Base-by-base conservation (phyloP, 2,888 invertebrate species). In the Sussaba pulchella region DNA sequence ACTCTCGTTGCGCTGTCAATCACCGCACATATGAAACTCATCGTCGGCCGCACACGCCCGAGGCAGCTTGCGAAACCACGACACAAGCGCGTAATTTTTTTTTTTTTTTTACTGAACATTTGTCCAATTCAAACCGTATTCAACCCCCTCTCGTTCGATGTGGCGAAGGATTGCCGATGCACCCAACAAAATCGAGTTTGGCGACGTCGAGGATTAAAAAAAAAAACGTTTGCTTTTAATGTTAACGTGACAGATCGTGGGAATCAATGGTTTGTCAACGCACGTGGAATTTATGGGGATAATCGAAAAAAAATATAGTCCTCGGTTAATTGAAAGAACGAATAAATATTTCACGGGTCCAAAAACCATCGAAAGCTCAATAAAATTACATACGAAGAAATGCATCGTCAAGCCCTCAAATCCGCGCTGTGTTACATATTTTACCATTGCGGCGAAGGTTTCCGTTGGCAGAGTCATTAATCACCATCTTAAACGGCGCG, bases 371-470 rank as follows among this genome's bases (percentile, higher is more conserved):
- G n/a, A n/a, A n/a, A n/a, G n/a, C n/a, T n/a, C n/a, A n/a, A n/a
- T n/a, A n/a, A n/a, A n/a, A n/a, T n/a, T n/a, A n/a, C n/a, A n/a
- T n/a, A n/a, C n/a, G n/a, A n/a, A n/a, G n/a, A n/a, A n/a, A n/a
- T n/a, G n/a, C n/a, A n/a, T n/a, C 52, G 36, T 39, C 63, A 50
- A 19, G 10, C 63, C 39, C 26, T 26, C 17, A 63, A 41, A n/a
- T 50, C 52, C 14, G 39, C 52, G 21, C 54, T 61, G 36, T 59
- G 59, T 57, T 69, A 66, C n/a, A 81, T 72, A n/a, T 74, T 71
- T 74, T 78, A 74, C 74, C 31, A 10, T 52, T 6, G 26, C 21
- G n/a, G 43, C 21, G 63, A 39, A 26, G 17, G n/a, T 14, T 21
- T 59, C 52, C 36, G 47, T 41, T 67, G 54, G 31, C 50, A 26